Conservation (phyloP, 2,113 vertebrate species). For the Pedionomus torquatus region DNA sequence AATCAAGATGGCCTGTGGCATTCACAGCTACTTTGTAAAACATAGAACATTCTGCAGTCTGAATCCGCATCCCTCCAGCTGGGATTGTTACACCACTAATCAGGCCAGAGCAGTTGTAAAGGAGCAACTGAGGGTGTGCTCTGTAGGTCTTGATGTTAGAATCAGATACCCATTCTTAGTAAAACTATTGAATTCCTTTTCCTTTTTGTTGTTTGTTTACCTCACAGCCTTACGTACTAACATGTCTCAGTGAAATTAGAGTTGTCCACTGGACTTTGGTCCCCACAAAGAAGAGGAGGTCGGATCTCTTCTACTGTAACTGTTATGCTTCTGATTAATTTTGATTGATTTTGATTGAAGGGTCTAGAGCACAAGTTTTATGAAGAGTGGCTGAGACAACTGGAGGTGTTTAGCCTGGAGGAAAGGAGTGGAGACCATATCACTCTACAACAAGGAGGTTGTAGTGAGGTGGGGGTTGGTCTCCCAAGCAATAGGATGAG, state of each 20-base stretch:
- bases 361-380: background rate
- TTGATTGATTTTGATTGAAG: background rate
- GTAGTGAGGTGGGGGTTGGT: background rate
- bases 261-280: background rate
- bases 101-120: background rate
- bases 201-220: background rate
- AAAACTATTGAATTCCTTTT: background rate
- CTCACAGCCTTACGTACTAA: accelerated
- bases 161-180: background rate
- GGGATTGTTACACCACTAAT: accelerated
- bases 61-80: background rate
- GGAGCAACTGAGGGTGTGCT: background rate
- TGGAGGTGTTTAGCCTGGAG: background rate
- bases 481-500: too few relatives aligned
- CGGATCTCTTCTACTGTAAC: background rate
- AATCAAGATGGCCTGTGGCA: background rate
- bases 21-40: background rate
- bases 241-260: background rate
- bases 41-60: background rate
- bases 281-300: background rate
- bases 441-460: background rate
- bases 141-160: background rate
- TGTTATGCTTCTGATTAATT: background rate
- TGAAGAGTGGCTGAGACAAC: background rate
- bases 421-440: background rate